Base-by-base conservation (phyloP, 2,797 vertebrate genomes). In the Carcharodon carcharias region DNA sequence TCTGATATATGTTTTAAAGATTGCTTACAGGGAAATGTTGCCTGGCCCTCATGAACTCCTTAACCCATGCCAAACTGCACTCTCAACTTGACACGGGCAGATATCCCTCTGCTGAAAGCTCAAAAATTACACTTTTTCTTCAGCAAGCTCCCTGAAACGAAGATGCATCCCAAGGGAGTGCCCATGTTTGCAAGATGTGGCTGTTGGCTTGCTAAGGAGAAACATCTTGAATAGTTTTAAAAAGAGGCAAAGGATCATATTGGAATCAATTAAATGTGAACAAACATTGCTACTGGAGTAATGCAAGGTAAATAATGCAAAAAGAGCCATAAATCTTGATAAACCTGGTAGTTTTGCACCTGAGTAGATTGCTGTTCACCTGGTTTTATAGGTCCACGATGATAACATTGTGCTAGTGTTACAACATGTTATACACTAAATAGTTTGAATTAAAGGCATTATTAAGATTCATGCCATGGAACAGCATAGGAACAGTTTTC, bases 211-310 rank as follows among this genome's bases (percentile, higher is more conserved):
- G 58, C n/a, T 12, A 26, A 65, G n/a, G 61, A 67, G 45, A 85
- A 93, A 45, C 91, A 12, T 67, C 63, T 11, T 45, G 91, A 9
- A 63, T 45, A 21, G 91, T 93, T 93, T 65, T 45, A 67, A 40
- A 93, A 93, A 67, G 63, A 67, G 63, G 45, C 18, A 67, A 93
- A 93, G n/a, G 6, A 65, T 7, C 1, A 12, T 40, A 40, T n/a
- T 93, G 91, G 21, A 93, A 93, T 67, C 21, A 93, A 67, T 93
- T 67, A 67, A 45, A 67, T 67, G 40, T 93, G 91, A 93, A 67
- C 63, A 67, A 93, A 93, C 9, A 23, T 40, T 93, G 61, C n/a
- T 93, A 40, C 91, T 93, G 91, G n/a, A 65, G n/a, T 40, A 65
- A 65, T 40, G n/a, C 61, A 45, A 45, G 63, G 11, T 93, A 67